A percentile compares a stretch with the other conserved stretches of the same genome.
These are phyloP conservation scores for Clunio marinus DNA, from an alignment of 2,888 invertebrate genomes.

Conservation along the genomic window DNA sequence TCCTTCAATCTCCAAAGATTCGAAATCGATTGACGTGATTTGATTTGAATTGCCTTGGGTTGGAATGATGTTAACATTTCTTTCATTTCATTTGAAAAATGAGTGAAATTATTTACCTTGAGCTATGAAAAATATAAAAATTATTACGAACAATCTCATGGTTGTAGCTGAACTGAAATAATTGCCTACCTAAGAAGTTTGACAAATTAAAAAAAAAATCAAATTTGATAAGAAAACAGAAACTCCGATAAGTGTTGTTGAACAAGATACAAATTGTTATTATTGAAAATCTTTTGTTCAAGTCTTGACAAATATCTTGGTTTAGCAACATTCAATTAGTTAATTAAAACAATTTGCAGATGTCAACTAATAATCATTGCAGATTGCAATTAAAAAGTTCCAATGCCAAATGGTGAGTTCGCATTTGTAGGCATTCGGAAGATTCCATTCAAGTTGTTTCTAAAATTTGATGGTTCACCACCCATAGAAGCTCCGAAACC, in stretches of 20 bases:
- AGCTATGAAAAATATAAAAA: not conserved
- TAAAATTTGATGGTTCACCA: conserved; percentile 1
- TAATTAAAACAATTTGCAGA: too few species aligned
- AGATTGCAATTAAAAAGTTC: not conserved
- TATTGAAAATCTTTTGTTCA: too few species aligned
- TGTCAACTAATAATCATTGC: too few species aligned
- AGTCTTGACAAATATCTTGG: too few species aligned
- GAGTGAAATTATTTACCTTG: not conserved
- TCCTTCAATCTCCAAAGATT: conserved; percentile 10
- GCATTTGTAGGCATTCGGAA: not conserved
- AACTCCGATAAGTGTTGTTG: too few species aligned
- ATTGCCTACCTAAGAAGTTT: too few species aligned
- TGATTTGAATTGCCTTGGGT: conserved; percentile 8
- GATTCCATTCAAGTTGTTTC: not conserved
- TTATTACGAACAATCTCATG: not conserved
- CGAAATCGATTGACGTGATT: not conserved
- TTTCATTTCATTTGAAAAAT: not conserved
- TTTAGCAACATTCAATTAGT: too few species aligned
- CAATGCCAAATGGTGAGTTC: not conserved
- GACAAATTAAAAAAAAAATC: too few species aligned
- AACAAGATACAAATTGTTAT: too few species aligned
- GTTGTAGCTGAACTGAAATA: not conserved
- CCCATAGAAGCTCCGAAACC: conserved; percentile 12
- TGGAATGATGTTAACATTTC: not conserved
- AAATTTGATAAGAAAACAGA: too few species aligned